Base-by-base conservation (phyloP, 2,888 invertebrate species). In the Drosophila meridiana region DNA sequence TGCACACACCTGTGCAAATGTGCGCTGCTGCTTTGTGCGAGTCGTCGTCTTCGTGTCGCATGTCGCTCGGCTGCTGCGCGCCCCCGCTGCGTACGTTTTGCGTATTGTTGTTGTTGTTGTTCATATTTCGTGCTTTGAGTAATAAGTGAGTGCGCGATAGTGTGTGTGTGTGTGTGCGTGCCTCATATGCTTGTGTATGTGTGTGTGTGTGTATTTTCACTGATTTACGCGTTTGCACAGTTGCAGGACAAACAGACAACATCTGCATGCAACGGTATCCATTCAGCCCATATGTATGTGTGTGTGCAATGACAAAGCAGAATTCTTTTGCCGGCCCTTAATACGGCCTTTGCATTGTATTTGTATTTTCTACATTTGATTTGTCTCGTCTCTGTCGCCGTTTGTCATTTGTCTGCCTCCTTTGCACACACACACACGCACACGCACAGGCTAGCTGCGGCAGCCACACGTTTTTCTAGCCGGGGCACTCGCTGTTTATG, bases 401-500 rank as follows among this genome's bases (percentile, higher is more conserved):
- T 66, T 80, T 81, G 71, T 86, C 90, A 88, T 88, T 83, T 74
- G 86, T 88, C 90, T 90, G 74, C 73, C 83, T 84, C 75, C 85
- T 78, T 75, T 75, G 73, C 80, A 60, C 85, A 67, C 69, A 75
- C 43, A 55, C 64, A 64, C 14, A 38, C 69, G 71, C 43, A 55
- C 64, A 64, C 14, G 34, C 42, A 50, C 26, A 59, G n/a, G 28
- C 59, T 34, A 43, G 20, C 20, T 20, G 20, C 20, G 59, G 34
- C 58, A 42, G 56, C 62, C 87, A 87, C 83, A 85, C 84, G 90
- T 84, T 85, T 85, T 85, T 90, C 89, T 85, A 85, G 85, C 90
- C 90, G 78, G 84, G 71, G 77, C 73, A 80, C 83, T 75, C 79
- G 82, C 83, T 80, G 68, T 71, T 66, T 64, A 48, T 73, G 59